Percentiles rank a stretch among this genome's conserved stretches.
These are phyloP conservation scores for Scalopus aquaticus DNA, from an alignment of 2,113 vertebrate species.

Conservation along the genomic window DNA sequence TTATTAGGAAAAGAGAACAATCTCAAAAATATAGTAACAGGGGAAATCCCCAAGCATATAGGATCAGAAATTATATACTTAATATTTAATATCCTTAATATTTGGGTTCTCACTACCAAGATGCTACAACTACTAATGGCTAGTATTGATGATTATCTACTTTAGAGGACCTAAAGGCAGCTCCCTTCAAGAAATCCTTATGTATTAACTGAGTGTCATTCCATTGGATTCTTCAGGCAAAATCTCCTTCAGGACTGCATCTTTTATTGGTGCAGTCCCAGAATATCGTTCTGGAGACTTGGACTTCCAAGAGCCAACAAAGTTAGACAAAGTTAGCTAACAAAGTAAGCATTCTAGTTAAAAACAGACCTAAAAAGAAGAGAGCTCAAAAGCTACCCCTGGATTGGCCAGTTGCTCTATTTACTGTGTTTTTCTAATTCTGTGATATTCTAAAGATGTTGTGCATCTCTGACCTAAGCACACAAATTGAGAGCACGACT, in stretches of 20 bases:
- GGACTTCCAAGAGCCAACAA: background rate
- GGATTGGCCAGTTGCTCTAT: background rate
- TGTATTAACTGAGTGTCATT: background rate
- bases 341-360: background rate
- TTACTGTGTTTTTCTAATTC: background rate
- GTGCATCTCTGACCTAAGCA: background rate
- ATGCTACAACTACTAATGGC: background rate
- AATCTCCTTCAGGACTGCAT: background rate
- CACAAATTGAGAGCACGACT: background rate
- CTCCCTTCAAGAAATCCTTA: background rate
- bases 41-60: background rate
- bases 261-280: background rate
- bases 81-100: background rate
- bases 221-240: background rate
- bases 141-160: background rate
- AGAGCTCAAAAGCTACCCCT: background rate
- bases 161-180: background rate
- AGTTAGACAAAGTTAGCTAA: background rate
- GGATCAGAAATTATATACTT: background rate
- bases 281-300: background rate
- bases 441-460: background rate
- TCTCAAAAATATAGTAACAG: background rate
- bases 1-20: background rate
- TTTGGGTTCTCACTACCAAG: background rate
- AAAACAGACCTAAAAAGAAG: background rate